phyloP scores from a whole-genome alignment of 1,140 invertebrate genomes.

The Neuroterus valhalla region DNA sequence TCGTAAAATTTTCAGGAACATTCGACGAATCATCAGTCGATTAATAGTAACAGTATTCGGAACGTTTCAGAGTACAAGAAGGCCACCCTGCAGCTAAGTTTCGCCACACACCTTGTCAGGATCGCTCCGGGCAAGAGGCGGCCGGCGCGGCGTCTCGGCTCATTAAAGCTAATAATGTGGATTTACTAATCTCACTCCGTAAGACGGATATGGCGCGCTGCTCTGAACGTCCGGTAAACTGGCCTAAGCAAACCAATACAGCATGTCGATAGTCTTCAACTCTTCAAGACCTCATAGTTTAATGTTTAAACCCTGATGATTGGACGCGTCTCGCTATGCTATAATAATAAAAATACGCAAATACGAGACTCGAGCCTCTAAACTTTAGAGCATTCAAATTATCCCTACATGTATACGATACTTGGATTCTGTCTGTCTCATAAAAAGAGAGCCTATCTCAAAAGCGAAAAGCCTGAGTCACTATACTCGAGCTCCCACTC shows the following conservation, averaged over 20 bases:
- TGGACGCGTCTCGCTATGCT: not conserved
- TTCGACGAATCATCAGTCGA: slow-evolving; percentile 53
- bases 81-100: slow-evolving; percentile 64
- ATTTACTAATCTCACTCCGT: slow-evolving; percentile 66
- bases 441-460: not conserved
- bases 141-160: slow-evolving; percentile 62
- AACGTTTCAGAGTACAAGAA: slow-evolving; percentile 49
- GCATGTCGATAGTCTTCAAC: not conserved
- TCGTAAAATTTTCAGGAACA: slow-evolving; percentile 31
- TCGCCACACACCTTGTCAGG: slow-evolving; percentile 64
- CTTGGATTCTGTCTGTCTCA: slow-evolving; percentile 3
- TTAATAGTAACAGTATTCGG: slow-evolving; percentile 59
- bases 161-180: slow-evolving; percentile 71
- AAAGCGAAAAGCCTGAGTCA: not conserved
- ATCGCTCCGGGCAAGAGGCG: slow-evolving; percentile 61
- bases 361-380: slow-evolving; percentile 10
- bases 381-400: slow-evolving; percentile 19
- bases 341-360: slow-evolving; percentile 7
- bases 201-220: slow-evolving; percentile 22
- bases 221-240: slow-evolving; percentile 20
- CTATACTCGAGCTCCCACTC: not conserved
- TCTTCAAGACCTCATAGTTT: not conserved
- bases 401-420: slow-evolving; percentile 6
- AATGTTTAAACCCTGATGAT: not conserved
- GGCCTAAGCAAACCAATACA: too few species aligned